A percentile compares a stretch with the other conserved stretches of the same genome.
These are phyloP conservation scores for Mirza zaza DNA, from an alignment of 2,113 vertebrate species.

Conservation along the genomic window DNA sequence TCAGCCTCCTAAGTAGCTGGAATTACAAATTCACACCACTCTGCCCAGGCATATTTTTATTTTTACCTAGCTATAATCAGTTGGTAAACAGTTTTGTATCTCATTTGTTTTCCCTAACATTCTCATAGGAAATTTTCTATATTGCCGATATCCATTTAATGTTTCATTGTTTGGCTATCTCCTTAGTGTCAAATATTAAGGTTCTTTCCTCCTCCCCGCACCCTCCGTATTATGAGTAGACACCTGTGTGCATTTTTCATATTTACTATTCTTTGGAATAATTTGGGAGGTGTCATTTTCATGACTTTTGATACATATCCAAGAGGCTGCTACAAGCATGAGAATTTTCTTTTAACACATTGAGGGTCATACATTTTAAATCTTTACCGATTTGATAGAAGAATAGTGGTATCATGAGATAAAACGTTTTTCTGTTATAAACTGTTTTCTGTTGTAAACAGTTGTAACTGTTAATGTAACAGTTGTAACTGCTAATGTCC, in stretches of 20 bases:
- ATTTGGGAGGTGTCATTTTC: neutral
- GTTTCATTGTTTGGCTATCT: neutral
- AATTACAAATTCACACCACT: neutral
- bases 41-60: neutral
- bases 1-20: neutral
- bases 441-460: neutral
- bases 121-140: neutral
- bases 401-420: neutral
- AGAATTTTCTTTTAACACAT: neutral
- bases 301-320: neutral
- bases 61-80: neutral
- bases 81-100: neutral
- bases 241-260: neutral
- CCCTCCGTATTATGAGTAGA: neutral
- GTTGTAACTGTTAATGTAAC: neutral
- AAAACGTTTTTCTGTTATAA: neutral
- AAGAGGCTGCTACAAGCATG: neutral
- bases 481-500: neutral
- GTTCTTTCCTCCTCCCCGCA: fast-evolving
- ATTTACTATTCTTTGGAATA: neutral
- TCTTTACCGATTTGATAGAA: neutral
- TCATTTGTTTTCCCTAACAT: neutral
- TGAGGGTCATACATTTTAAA: neutral
- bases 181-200: neutral
- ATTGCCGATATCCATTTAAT: neutral